These are phyloP conservation scores for Odontomyia ornata DNA, from an alignment of 2,888 invertebrate genomes.

Conservation along the genomic window DNA sequence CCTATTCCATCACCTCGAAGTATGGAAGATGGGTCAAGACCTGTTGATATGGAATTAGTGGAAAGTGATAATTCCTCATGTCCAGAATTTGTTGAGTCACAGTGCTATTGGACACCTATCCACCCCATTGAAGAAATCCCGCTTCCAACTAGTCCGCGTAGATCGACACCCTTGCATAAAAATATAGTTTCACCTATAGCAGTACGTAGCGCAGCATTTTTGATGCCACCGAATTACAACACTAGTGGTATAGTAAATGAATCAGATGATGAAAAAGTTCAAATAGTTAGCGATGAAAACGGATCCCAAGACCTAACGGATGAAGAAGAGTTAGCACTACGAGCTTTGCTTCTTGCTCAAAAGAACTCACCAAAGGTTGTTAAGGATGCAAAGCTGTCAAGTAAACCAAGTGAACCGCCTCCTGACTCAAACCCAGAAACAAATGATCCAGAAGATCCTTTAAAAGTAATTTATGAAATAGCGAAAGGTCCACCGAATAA, in stretches of 20 bases:
- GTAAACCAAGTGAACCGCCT: not conserved
- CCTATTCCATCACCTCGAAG: conserved; percentile 60
- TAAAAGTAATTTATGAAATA: conserved; percentile 1
- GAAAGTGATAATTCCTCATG: conserved; percentile 57
- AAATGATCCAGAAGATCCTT: not conserved
- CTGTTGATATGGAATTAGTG: conserved; percentile 63
- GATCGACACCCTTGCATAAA: no score
- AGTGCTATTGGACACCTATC: conserved; percentile 39
- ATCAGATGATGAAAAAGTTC: conserved; percentile 23
- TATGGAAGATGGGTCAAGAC: conserved; percentile 51
- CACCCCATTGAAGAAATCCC: conserved; percentile 53
- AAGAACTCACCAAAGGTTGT: conserved; percentile 51
- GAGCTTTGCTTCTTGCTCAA: conserved; percentile 59
- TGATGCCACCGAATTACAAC: not conserved
- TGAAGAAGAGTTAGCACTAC: conserved; percentile 59
- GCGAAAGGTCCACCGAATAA: conserved; percentile 47
- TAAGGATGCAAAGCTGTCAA: conserved; percentile 14
- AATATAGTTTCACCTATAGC: conserved; percentile 46
- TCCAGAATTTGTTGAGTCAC: conserved; percentile 43
- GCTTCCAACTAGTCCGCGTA: conserved; percentile 41
- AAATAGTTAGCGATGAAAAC: conserved; percentile 47
- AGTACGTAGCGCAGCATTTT: not conserved
- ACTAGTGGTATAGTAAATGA: not conserved
- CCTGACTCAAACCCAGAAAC: not conserved
- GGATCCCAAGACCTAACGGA: conserved; percentile 52